A percentile compares a stretch with the other conserved stretches of the same genome.
Evolutionary conservation across 2,888 invertebrate species (phyloP).

Genomic region (Aphodius granarius): DNA sequence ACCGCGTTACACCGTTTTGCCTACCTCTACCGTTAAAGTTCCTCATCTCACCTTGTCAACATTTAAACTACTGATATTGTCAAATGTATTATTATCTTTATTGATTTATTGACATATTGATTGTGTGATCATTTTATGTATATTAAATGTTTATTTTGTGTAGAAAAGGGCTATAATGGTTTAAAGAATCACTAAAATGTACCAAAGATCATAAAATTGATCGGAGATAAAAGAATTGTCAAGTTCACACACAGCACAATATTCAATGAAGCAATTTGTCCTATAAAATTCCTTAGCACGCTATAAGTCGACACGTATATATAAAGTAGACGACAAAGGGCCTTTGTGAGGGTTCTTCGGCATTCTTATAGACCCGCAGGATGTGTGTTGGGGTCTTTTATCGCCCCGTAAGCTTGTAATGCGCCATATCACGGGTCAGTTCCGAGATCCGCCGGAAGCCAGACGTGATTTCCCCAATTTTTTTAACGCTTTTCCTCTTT

Average conservation of each 20-base stretch:
- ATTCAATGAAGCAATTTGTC: neutral
- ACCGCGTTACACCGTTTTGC: slow-evolving; percentile 27
- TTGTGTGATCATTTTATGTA: too few relatives aligned
- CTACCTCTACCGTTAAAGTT: neutral
- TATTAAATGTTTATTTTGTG: too few relatives aligned
- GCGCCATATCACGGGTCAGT: slow-evolving; percentile 49
- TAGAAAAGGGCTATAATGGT: too few relatives aligned
- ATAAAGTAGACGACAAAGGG: slow-evolving; percentile 1
- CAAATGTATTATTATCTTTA: neutral
- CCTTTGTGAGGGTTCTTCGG: slow-evolving; percentile 10
- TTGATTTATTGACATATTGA: too few relatives aligned
- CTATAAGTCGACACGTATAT: slow-evolving; percentile 2
- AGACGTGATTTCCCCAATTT: slow-evolving; percentile 50
- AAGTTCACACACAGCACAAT: too few relatives aligned
- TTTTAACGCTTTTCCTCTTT: slow-evolving; percentile 35
- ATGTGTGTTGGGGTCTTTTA: slow-evolving; percentile 44
- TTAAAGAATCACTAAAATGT: neutral
- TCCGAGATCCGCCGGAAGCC: slow-evolving; percentile 47
- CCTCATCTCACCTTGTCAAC: neutral
- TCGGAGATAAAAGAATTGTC: too few relatives aligned
- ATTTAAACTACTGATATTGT: neutral
- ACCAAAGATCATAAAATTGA: too few relatives aligned
- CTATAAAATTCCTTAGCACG: neutral
- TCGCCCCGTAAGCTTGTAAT: slow-evolving; percentile 49
- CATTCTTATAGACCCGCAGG: neutral